Evolutionary conservation across 2,888 invertebrate genomes (phyloP).

Genomic region (Quadroppia sp.): DNA sequence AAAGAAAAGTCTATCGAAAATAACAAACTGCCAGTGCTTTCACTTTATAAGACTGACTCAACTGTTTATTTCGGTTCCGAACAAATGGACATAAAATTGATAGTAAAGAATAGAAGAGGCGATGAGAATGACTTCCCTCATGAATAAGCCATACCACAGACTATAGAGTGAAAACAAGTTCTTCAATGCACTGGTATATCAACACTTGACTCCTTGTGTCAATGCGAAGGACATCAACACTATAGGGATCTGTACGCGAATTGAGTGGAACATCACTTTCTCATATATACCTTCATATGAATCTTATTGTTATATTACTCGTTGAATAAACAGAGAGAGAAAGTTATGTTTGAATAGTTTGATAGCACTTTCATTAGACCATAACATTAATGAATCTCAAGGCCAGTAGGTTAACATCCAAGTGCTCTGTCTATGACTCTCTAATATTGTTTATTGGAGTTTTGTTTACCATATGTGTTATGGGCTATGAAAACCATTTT

Average conservation of each 20-base stretch:
- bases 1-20: no score
- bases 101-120: neutral
- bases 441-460: no score
- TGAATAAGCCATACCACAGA: neutral
- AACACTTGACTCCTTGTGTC: no score
- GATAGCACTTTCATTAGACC: slow-evolving; percentile 7
- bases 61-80: neutral
- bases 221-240: neutral
- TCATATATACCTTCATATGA: neutral
- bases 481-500: no score
- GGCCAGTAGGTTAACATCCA: slow-evolving; percentile 7
- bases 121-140: neutral
- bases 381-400: slow-evolving; percentile 14
- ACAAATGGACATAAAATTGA: slow-evolving; percentile 1
- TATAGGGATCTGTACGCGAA: no score
- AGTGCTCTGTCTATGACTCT: neutral
- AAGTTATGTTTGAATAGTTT: no score
- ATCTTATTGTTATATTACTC: neutral
- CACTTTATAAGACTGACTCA: neutral
- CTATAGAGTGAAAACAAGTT: neutral
- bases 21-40: no score
- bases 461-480: no score
- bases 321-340: neutral
- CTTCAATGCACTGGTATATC: neutral
- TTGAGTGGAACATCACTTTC: no score